phyloP scores from a whole-genome alignment of 2,113 vertebrate genomes.

The Phyllostomus discolor region DNA sequence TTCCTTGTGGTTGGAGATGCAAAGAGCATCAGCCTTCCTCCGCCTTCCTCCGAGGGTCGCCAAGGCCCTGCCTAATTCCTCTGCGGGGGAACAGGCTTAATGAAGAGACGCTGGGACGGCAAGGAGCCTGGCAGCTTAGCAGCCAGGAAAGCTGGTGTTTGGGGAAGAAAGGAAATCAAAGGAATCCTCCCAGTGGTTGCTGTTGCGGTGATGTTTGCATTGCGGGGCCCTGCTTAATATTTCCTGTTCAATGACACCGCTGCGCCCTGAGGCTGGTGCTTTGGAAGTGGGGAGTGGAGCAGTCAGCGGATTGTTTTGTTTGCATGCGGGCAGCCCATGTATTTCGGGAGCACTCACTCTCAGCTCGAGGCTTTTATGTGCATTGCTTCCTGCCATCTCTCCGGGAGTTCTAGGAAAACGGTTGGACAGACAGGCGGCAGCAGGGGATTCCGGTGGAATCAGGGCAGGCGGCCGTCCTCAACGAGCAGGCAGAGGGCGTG shows the following conservation, averaged over 20 bases:
- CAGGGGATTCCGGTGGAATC: background rate
- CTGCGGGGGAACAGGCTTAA: background rate
- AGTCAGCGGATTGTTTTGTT: background rate
- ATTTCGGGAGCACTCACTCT: background rate
- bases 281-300: background rate
- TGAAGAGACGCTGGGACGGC: background rate
- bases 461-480: background rate
- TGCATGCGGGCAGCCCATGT: background rate
- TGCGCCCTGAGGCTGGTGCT: background rate
- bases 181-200: background rate
- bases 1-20: constrained; percentile 51
- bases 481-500: background rate
- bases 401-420: background rate
- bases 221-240: background rate
- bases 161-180: background rate
- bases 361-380: background rate
- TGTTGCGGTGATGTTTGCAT: accelerated
- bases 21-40: constrained; percentile 22
- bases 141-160: too few species aligned
- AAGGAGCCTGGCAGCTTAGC: background rate
- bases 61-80: background rate
- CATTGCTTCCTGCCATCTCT: background rate
- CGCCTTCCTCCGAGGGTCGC: background rate
- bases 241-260: background rate
- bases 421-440: background rate